These are phyloP conservation scores for Loriculus beryllinus DNA, from an alignment of 2,797 vertebrate species.

Conservation along the genomic window DNA sequence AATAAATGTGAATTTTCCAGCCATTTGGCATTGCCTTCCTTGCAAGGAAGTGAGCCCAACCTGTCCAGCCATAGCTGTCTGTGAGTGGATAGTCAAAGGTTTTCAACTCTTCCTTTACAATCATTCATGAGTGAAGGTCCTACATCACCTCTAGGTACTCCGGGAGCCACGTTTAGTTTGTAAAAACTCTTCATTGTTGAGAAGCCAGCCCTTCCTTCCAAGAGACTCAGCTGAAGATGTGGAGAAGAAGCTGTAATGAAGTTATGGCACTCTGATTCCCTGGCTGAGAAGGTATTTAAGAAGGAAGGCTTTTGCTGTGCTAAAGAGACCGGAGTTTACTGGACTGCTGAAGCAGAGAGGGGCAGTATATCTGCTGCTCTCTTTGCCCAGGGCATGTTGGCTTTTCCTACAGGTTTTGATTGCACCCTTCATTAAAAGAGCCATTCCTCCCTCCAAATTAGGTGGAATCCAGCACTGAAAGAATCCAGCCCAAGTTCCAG, in stretches of 20 bases:
- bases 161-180: neutral
- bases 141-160: neutral
- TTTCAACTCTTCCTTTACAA: neutral
- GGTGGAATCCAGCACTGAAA: conserved; percentile 63
- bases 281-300: neutral
- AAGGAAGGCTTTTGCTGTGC: neutral
- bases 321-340: neutral
- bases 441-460: conserved; percentile 58
- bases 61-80: neutral
- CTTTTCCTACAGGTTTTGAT: conserved; percentile 53
- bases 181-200: neutral
- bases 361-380: conserved; percentile 8
- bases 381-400: conserved; percentile 50
- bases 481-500: conserved; percentile 57
- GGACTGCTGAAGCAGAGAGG: neutral
- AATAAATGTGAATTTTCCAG: neutral
- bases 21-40: neutral
- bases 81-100: neutral
- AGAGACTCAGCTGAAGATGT: neutral
- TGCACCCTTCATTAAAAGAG: conserved; percentile 62
- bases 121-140: neutral
- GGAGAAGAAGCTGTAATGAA: neutral
- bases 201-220: neutral
- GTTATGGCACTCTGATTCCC: neutral
- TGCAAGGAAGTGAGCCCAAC: neutral